These are phyloP conservation scores for Gila robusta DNA, from an alignment of 2,797 vertebrate genomes.

Conservation along the genomic window DNA sequence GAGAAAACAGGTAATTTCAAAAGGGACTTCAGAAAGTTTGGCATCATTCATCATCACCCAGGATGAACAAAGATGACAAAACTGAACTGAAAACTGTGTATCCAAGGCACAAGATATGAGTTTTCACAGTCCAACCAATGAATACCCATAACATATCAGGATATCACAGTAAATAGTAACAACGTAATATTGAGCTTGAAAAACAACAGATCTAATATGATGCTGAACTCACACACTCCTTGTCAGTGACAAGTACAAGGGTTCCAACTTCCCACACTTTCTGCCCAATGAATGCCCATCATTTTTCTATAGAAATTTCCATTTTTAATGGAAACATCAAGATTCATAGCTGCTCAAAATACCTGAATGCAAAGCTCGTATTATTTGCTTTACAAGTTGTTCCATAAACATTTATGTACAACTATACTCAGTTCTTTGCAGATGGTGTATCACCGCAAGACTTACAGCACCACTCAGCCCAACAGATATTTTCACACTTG, in stretches of 20 bases:
- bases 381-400: not conserved
- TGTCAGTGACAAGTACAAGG: not conserved
- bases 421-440: not conserved
- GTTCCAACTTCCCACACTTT: not conserved
- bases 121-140: not conserved
- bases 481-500: not conserved
- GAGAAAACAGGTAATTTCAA: not conserved
- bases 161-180: not conserved
- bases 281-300: not conserved
- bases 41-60: not conserved
- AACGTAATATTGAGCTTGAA: not conserved
- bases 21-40: not conserved
- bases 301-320: not conserved
- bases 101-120: not conserved
- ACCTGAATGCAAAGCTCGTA: not conserved
- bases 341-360: not conserved
- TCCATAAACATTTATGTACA: not conserved
- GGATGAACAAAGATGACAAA: not conserved
- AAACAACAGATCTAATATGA: not conserved
- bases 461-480: not conserved
- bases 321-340: slow-evolving; percentile 11
- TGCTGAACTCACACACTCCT: not conserved
- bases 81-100: not conserved
- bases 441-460: not conserved
- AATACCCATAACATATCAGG: not conserved